Conservation (phyloP, 1,140 invertebrate species). For the Euura lappo region DNA sequence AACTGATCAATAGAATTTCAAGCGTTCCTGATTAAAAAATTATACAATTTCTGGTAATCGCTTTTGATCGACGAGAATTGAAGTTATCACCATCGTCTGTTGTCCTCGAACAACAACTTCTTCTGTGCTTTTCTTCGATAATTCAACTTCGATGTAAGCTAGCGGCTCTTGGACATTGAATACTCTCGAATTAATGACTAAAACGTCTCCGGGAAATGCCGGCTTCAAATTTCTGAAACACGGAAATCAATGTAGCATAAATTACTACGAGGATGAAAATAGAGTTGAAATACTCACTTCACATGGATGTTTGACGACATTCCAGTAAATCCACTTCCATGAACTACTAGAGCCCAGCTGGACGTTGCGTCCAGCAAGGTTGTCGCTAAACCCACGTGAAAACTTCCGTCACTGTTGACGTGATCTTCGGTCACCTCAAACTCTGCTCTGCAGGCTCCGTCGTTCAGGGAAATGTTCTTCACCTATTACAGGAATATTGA, state of each 20-base stretch:
- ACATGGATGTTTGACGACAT: neutral
- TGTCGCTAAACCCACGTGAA: neutral
- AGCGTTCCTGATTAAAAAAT: neutral
- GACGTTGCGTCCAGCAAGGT: neutral
- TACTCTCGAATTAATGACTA: too few relatives aligned
- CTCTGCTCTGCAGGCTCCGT: neutral
- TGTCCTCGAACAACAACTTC: neutral
- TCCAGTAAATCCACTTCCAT: neutral
- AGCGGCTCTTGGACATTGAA: neutral
- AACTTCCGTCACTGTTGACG: neutral
- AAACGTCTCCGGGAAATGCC: slow-evolving; percentile 75
- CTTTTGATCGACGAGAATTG: neutral
- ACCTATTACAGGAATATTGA: too few relatives aligned
- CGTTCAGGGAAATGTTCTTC: too few relatives aligned
- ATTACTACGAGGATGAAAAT: slow-evolving; percentile 1
- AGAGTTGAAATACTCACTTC: slow-evolving; percentile 8
- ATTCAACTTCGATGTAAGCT: neutral
- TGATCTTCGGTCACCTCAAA: neutral
- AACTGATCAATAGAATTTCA: too few relatives aligned
- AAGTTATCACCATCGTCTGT: neutral
- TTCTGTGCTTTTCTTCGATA: neutral
- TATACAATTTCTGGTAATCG: neutral
- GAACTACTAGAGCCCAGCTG: neutral
- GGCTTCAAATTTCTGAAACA: slow-evolving; percentile 71
- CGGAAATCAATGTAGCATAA: slow-evolving; percentile 25